Base-by-base conservation (phyloP, 2,888 invertebrate species). In the Cetonia aurata region DNA sequence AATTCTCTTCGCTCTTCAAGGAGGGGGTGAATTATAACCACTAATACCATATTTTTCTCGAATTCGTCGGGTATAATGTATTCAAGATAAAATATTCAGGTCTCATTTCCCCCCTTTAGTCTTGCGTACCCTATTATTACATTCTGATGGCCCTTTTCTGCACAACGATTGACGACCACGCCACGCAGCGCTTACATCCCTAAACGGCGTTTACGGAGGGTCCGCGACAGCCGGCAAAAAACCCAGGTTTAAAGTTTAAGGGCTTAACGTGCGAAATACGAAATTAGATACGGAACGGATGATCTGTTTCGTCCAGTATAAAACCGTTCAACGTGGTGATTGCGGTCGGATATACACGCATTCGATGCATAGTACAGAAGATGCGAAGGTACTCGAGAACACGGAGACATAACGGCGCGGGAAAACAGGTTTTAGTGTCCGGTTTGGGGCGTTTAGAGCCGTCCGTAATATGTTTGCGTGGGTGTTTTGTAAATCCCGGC, bases 11-110 rank as follows among this genome's bases (percentile, higher is more conserved):
- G n/a, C 15, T 10, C 17, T 31, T 46, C n/a, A n/a, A 56, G 6
- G 72, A 75, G 74, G 72, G 71, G 72, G 66, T 75, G 76, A 80
- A 75, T 79, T 80, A 80, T 76, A 77, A 70, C 75, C 77, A 74
- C 78, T 79, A 79, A 81, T 80, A 79, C 79, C 78, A 80, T 78
- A 81, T 81, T 80, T 81, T 80, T 78, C 77, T 77, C 78, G 77
- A 77, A 78, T 80, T 79, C 79, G 75, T 71, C 66, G 69, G 74
- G 76, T 77, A 79, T 81, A 82, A 81, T 80, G 78, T 80, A 81
- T 81, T 81, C 81, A 75, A 77, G 80, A 81, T 82, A 81, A 82
- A 81, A 82, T 82, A 82, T 82, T 82, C 82, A 75, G 77, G 80
- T 81, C 82, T 80, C 81, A 82, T 82, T 81, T 79, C 80, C 79